These are phyloP conservation scores for Nibea coibor DNA, from an alignment of 2,113 vertebrate species.

Conservation along the genomic window DNA sequence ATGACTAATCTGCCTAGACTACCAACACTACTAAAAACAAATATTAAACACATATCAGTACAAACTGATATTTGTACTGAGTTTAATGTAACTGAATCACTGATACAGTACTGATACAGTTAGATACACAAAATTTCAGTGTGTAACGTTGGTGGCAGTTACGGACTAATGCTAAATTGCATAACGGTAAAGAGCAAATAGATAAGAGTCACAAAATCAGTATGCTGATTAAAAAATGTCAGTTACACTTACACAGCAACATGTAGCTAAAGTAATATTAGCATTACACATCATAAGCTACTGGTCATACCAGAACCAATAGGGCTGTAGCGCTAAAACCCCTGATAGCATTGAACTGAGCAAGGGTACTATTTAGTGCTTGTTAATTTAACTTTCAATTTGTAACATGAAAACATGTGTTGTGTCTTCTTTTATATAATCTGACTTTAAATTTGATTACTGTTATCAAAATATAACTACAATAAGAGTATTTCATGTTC, in stretches of 20 bases:
- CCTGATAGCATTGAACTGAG: neutral
- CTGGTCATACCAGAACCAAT: neutral
- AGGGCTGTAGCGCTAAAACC: no score
- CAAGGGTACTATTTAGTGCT: neutral
- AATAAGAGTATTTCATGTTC: neutral
- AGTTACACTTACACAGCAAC: neutral
- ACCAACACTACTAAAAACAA: neutral
- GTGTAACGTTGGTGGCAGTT: neutral
- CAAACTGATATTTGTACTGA: no score
- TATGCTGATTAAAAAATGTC: neutral
- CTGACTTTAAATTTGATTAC: neutral
- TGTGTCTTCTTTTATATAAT: neutral
- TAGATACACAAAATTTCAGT: neutral
- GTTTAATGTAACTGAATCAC: neutral
- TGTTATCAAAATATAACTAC: neutral
- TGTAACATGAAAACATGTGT: neutral
- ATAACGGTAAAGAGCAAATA: neutral
- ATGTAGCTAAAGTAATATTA: neutral
- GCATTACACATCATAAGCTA: neutral
- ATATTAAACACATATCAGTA: no score
- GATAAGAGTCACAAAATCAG: neutral
- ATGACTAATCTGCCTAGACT: neutral
- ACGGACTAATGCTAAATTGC: neutral
- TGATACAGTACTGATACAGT: neutral
- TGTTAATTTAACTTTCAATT: neutral